Base-by-base conservation (phyloP, 2,797 vertebrate species). In the Gymnothorax javanicus region DNA sequence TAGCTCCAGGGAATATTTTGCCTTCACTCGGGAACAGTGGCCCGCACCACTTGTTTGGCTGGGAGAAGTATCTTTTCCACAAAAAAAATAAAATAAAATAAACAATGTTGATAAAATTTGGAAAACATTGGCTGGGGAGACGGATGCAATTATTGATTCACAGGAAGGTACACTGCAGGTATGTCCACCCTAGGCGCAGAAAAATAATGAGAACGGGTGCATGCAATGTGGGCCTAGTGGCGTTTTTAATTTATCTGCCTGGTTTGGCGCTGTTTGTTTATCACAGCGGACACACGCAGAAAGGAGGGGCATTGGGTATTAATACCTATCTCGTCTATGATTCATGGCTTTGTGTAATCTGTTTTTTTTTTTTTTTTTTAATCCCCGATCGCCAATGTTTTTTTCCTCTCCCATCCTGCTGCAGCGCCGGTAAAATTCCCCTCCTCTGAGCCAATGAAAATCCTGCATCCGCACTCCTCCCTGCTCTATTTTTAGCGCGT, bases 391-490 rank as follows among this genome's bases (percentile, higher is more conserved):
- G 83, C 83, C 85, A 75, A 85, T 52, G 69, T 84, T 77, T 57
- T 13, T 84, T 71, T 84, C 56, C 62, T 25, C 43, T 27, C 81
- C 8, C 85, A 85, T 79, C 90, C 91, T 73, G 90, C 91, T 73
- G 90, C 91, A 92, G 91, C 91, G 90, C 92, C 91, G 92, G 90
- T 94, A 93, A 93, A 92, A 94, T 94, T 93, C 91, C 92, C 92
- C 90, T 90, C 83, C 69, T 91, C 90, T 92, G 91, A 87, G 86
- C 91, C 91, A 90, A 89, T 88, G 85, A 85, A 89, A 93, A 91
- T 91, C 90, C 91, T 92, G 50, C n/a, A 50, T 59, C 13, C 87
- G 87, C 71, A 83, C 91, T 90, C 91, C 91, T 91, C 91, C 84
- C 88, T 62, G 64, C 15, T 82, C 50, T 13, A 54, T 73, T 64